Evolutionary conservation across 2,888 invertebrate species (phyloP).

Genomic region (Himalopsyche japonica): DNA sequence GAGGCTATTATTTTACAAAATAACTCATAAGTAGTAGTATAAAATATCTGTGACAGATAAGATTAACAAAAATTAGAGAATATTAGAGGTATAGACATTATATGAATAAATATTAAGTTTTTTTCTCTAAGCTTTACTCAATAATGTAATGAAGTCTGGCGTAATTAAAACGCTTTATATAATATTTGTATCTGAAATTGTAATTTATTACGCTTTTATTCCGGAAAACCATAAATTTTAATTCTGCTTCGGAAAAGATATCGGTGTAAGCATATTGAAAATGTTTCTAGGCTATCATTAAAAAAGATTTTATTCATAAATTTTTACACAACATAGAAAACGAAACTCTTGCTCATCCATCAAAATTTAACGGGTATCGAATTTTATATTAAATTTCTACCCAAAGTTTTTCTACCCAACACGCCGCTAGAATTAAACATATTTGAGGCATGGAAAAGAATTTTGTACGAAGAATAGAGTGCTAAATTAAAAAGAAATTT

Average conservation of each 20-base stretch:
- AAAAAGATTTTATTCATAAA: constrained; percentile 10
- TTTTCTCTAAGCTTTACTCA: neutral
- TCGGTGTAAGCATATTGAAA: neutral
- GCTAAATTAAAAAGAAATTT: neutral
- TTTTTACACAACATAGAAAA: constrained; percentile 14
- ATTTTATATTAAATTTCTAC: constrained; percentile 37
- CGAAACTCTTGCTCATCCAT: constrained; percentile 33
- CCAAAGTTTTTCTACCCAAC: constrained; percentile 20
- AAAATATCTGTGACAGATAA: no score
- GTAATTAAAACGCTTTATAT: neutral
- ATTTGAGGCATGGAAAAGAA: neutral
- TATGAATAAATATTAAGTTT: no score
- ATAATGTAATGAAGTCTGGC: neutral
- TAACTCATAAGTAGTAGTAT: no score
- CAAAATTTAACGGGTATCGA: constrained; percentile 32
- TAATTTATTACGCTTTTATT: neutral
- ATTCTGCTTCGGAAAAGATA: neutral
- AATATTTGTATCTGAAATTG: neutral
- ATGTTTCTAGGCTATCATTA: neutral
- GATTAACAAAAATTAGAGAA: no score
- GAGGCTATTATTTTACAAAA: no score
- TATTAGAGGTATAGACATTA: no score
- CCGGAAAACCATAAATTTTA: neutral
- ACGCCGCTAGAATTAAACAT: neutral
- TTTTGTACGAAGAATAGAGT: neutral